Evolutionary conservation across 2,113 vertebrate species (phyloP).

Genomic region (Amazona vittata): DNA sequence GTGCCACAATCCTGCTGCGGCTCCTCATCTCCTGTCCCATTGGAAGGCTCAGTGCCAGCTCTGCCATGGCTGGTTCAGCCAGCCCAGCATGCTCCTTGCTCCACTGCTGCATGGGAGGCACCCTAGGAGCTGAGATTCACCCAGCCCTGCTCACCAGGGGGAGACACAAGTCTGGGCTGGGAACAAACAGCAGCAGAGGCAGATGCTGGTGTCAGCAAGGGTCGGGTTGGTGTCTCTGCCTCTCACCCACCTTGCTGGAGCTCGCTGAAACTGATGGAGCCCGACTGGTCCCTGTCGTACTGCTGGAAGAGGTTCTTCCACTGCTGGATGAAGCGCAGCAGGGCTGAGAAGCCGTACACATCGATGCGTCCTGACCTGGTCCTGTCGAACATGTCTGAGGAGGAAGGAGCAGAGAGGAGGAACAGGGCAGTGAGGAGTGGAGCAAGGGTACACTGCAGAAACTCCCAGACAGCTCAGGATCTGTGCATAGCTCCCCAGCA

Average conservation of each 20-base stretch:
- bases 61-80: background rate
- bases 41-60: background rate
- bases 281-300: slow-evolving; percentile 89
- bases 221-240: background rate
- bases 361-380: slow-evolving; percentile 87
- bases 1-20: background rate
- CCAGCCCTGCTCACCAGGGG: background rate
- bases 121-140: background rate
- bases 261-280: slow-evolving; percentile 84
- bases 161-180: rapidly evolving
- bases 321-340: slow-evolving; percentile 90
- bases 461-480: background rate
- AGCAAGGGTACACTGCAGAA: background rate
- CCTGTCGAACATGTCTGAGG: slow-evolving; percentile 94
- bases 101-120: background rate
- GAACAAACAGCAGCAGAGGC: background rate
- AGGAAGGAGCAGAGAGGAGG: background rate
- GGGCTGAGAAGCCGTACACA: slow-evolving; percentile 86
- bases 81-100: background rate
- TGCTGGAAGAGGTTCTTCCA: slow-evolving; percentile 93
- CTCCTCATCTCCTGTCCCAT: background rate
- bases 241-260: slow-evolving; percentile 89
- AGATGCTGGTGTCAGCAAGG: rapidly evolving
- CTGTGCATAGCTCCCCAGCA: rapidly evolving
- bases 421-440: background rate